These are phyloP conservation scores for Belgica antarctica DNA, from an alignment of 2,888 invertebrate genomes.

Conservation along the genomic window DNA sequence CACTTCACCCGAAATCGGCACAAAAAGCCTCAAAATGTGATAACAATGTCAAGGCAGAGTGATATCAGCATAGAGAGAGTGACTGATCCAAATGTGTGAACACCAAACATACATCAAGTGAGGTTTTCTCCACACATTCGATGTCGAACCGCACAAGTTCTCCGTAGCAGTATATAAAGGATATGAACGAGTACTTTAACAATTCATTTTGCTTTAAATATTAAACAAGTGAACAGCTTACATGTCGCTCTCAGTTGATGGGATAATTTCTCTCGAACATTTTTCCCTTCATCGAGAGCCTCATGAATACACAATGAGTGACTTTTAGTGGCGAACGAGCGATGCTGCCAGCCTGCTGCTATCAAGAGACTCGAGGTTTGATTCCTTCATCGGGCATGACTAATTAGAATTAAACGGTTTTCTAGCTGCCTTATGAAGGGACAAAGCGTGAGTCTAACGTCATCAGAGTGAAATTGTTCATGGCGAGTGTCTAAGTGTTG, in stretches of 20 bases:
- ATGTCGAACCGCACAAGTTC: no score
- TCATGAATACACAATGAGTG: no score
- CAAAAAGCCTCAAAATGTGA: no score
- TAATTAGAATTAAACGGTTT: slow-evolving; percentile 29
- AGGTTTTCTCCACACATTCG: no score
- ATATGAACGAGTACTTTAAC: slow-evolving; percentile 6
- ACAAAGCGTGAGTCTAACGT: slow-evolving; percentile 24
- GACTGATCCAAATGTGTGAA: no score
- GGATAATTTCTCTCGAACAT: neutral
- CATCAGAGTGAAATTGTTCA: slow-evolving; percentile 18
- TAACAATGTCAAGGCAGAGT: no score
- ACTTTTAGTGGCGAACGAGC: neutral
- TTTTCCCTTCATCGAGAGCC: no score
- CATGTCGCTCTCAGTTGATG: no score
- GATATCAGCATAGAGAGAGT: no score
- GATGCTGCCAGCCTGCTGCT: neutral
- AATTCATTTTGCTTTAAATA: slow-evolving; percentile 27
- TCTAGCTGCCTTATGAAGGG: slow-evolving; percentile 44
- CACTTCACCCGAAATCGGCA: no score
- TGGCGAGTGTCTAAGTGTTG: no score
- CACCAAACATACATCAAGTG: no score
- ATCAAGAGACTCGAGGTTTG: slow-evolving; percentile 16
- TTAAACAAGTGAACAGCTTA: slow-evolving; percentile 30
- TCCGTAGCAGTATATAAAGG: slow-evolving; percentile 40
- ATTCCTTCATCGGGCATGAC: slow-evolving; percentile 41